phyloP scores from a whole-genome alignment of 92 coral and sea anemone species.

The Galaxea fascicularis region DNA sequence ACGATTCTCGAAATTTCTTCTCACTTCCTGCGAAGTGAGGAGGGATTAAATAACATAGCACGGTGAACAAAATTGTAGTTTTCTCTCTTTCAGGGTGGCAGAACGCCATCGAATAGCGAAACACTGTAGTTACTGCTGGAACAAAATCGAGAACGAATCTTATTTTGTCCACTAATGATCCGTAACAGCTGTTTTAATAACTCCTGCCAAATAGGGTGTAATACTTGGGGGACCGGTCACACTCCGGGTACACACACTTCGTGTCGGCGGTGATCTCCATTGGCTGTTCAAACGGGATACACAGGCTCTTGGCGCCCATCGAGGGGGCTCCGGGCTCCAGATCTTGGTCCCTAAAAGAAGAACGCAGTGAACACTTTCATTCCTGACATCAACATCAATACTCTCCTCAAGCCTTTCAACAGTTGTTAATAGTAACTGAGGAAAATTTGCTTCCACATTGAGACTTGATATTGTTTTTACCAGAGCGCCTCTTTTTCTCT shows the following conservation, averaged over 20 bases:
- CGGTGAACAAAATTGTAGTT: no score
- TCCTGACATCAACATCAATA: no score
- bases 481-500: no score
- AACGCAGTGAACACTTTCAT: not conserved
- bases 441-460: no score
- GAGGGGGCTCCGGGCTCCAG: slow-evolving; percentile 96
- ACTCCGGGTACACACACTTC: slow-evolving; percentile 92
- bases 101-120: no score
- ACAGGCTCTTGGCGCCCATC: slow-evolving; percentile 97
- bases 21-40: no score
- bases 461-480: no score
- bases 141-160: not conserved
- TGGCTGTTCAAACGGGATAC: slow-evolving; percentile 97
- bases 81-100: no score
- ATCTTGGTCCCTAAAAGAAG: slow-evolving; percentile 81
- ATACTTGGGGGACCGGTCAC: slow-evolving; percentile 74
- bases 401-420: not conserved
- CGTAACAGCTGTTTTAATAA: slow-evolving; percentile 43
- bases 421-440: not conserved
- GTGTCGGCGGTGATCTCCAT: slow-evolving; percentile 82
- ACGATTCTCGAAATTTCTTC: no score
- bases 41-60: no score
- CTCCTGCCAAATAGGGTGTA: slow-evolving; percentile 98
- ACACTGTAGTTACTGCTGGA: no score
- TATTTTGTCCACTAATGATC: not conserved